phyloP scores from a whole-genome alignment of 2,888 invertebrate genomes.

The Chalcosyrphus nemorum region DNA sequence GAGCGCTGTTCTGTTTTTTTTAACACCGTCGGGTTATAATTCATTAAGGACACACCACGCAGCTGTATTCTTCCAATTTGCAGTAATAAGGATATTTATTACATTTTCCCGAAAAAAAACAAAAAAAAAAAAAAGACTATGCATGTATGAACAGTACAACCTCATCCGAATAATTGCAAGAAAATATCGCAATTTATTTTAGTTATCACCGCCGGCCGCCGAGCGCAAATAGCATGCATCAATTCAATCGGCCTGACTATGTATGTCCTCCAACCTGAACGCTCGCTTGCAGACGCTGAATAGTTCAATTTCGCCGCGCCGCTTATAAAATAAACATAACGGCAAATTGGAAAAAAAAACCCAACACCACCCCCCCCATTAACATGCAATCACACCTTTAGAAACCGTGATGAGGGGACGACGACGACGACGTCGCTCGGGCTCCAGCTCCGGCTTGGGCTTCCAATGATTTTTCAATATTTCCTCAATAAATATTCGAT shows the following conservation, averaged over 20 bases:
- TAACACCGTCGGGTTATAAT: slow-evolving; percentile 32
- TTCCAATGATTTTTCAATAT: slow-evolving; percentile 74
- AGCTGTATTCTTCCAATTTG: slow-evolving; percentile 64
- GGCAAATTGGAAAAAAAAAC: slow-evolving; percentile 71
- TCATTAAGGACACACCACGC: slow-evolving; percentile 33
- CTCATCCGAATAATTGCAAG: slow-evolving; percentile 68
- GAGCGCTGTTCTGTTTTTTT: background rate
- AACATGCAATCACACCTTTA: slow-evolving; percentile 69
- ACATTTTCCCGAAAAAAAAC: slow-evolving; percentile 22
- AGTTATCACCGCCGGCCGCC: slow-evolving; percentile 57
- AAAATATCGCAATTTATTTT: slow-evolving; percentile 69
- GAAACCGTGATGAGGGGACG: background rate
- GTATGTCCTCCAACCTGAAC: background rate
- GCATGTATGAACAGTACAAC: slow-evolving; percentile 4
- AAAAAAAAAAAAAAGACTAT: slow-evolving; percentile 11
- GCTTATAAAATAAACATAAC: slow-evolving; percentile 73
- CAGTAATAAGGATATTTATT: slow-evolving; percentile 70
- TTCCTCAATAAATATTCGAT: slow-evolving; percentile 74
- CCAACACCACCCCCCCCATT: slow-evolving; percentile 36
- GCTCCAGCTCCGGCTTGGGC: no score
- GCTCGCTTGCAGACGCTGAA: slow-evolving; percentile 26
- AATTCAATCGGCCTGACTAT: slow-evolving; percentile 40
- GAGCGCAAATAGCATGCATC: slow-evolving; percentile 60
- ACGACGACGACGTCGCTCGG: no score
- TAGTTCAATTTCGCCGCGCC: slow-evolving; percentile 60